Conservation (phyloP, 2,797 vertebrate genomes). For the Microhierax caerulescens region DNA sequence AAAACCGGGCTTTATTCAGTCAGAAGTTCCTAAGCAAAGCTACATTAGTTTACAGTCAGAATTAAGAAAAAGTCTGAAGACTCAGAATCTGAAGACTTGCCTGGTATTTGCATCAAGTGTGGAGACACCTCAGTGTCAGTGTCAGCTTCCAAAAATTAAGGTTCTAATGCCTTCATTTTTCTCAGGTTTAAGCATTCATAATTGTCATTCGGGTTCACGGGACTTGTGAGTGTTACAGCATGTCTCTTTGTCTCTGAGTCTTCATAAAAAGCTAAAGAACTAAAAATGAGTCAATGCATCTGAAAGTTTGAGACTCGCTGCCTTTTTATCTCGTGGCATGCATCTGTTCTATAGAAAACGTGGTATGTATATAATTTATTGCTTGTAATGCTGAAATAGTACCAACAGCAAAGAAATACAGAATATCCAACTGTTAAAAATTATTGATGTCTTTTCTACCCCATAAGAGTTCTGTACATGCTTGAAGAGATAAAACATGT, state of each 20-base stretch:
- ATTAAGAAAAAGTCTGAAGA: neutral
- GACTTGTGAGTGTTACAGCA: neutral
- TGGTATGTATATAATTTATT: neutral
- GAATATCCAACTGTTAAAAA: neutral
- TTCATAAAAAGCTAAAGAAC: neutral
- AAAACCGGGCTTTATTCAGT: neutral
- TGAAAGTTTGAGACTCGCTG: neutral
- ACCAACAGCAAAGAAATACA: neutral
- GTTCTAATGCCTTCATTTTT: neutral
- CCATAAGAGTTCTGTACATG: neutral
- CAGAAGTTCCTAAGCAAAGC: neutral
- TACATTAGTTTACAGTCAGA: neutral
- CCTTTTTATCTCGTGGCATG: neutral
- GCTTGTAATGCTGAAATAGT: neutral
- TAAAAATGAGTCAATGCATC: neutral
- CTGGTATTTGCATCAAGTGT: neutral
- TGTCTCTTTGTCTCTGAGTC: neutral
- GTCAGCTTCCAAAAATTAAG: neutral
- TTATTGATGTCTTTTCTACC: neutral
- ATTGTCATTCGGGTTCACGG: neutral
- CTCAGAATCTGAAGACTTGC: neutral
- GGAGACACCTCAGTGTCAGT: neutral
- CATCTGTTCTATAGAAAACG: neutral
- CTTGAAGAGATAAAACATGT: neutral
- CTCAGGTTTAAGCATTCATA: neutral